These are phyloP conservation scores for Haemorhous mexicanus DNA, from an alignment of 2,113 vertebrate genomes.

Conservation along the genomic window DNA sequence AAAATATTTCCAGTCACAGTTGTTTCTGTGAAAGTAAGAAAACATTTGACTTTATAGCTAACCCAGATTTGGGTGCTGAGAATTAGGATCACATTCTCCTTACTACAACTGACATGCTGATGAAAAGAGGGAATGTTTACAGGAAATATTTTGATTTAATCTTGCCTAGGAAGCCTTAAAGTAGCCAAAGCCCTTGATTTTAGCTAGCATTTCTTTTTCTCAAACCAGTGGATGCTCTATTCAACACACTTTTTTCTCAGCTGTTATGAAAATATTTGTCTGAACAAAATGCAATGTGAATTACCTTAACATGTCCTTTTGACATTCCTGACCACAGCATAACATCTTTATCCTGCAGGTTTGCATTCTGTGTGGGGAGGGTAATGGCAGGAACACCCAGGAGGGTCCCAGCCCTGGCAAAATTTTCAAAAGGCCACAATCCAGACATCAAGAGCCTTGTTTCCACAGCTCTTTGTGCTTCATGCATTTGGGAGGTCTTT, in stretches of 20 bases:
- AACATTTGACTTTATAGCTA: background rate
- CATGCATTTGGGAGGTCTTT: background rate
- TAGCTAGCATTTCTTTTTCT: background rate
- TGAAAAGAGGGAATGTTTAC: constrained; percentile 26
- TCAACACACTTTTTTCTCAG: background rate
- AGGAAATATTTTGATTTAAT: constrained; percentile 28
- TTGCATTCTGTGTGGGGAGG: background rate
- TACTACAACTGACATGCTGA: background rate
- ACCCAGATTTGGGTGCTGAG: constrained; percentile 11
- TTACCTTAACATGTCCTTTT: background rate
- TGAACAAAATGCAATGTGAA: background rate
- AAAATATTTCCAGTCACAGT: background rate
- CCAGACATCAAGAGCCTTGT: background rate
- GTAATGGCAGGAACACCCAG: background rate
- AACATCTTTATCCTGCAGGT: background rate
- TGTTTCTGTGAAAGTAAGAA: constrained; percentile 19
- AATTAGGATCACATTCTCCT: background rate
- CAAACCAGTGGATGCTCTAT: background rate
- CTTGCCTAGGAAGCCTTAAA: constrained; percentile 19
- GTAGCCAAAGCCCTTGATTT: background rate
- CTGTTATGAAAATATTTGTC: background rate
- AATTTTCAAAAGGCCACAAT: background rate
- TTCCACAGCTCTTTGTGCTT: background rate
- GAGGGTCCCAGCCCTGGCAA: background rate
- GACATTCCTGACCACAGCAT: background rate